Percentiles rank a stretch among this genome's conserved stretches.
phyloP scores from a whole-genome alignment of 2,888 invertebrate genomes.

The Germaria angustata region DNA sequence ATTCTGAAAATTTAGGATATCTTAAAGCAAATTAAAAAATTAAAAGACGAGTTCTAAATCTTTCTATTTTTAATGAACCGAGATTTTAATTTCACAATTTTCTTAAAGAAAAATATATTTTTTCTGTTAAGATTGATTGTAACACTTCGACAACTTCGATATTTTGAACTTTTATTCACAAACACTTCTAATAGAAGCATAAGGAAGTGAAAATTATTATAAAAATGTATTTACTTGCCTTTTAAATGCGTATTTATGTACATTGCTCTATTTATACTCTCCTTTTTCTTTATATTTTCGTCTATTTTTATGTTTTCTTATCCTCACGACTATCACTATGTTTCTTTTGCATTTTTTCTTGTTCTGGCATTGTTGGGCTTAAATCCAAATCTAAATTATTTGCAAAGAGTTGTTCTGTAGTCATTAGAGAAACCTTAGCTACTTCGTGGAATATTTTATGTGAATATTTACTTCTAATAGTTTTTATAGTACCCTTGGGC shows the following conservation, averaged over 20 bases:
- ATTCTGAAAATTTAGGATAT: no score
- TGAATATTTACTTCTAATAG: conserved; percentile 95
- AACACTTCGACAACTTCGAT: background rate
- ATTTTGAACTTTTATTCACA: background rate
- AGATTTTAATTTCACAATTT: no score
- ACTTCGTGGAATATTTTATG: conserved; percentile 96
- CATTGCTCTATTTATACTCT: background rate
- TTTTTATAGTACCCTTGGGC: conserved; percentile 89
- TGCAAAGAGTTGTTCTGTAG: conserved; percentile 75
- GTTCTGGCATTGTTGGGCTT: conserved; percentile 11
- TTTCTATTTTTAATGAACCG: no score
- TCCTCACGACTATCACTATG: background rate
- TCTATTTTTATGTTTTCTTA: conserved; percentile 7
- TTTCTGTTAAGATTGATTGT: no score
- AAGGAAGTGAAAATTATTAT: no score
- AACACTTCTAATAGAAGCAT: no score
- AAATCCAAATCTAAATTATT: conserved; percentile 67
- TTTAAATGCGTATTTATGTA: no score
- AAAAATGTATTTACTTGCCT: no score
- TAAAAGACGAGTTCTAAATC: no score
- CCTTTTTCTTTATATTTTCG: background rate
- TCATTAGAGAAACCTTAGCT: conserved; percentile 87
- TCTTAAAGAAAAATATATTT: no score
- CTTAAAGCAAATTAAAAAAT: no score
- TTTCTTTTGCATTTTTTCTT: conserved; percentile 28